Percentiles rank a stretch among this genome's conserved stretches.
Evolutionary conservation across 64 coral and sea anemone species (phyloP).

Genomic region (Acropora tenuis): DNA sequence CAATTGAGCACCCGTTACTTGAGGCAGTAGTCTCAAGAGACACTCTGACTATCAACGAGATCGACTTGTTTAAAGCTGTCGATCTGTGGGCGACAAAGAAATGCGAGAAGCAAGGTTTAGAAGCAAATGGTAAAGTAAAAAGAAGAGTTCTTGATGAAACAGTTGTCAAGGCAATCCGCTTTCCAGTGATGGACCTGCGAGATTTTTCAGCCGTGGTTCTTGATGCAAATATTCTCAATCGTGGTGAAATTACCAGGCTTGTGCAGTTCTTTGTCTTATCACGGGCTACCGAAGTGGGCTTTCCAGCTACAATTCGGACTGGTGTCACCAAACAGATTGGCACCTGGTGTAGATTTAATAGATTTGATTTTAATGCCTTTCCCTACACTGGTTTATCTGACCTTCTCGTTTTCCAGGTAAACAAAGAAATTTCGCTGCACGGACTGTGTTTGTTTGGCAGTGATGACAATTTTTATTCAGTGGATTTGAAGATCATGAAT

Average conservation of each 20-base stretch:
- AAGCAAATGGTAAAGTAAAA: not conserved
- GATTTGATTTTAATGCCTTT: too few species aligned
- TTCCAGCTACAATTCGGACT: not conserved
- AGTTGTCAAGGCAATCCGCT: slow-evolving; percentile 40
- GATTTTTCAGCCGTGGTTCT: slow-evolving; percentile 25
- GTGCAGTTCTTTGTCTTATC: not conserved
- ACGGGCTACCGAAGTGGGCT: not conserved
- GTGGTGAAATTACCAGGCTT: slow-evolving; percentile 4
- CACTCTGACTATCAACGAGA: too few species aligned
- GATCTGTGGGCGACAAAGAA: not conserved
- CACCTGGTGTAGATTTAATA: not conserved
- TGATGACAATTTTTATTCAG: not conserved
- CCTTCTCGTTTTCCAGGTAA: not conserved
- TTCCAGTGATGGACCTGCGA: slow-evolving; percentile 40
- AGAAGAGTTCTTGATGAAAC: slow-evolving; percentile 19
- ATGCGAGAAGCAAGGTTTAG: not conserved
- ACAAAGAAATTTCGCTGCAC: not conserved
- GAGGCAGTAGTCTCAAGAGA: not conserved
- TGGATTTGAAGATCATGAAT: not conserved
- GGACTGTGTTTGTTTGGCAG: not conserved
- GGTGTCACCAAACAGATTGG: not conserved
- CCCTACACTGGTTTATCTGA: not conserved
- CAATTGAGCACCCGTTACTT: slow-evolving; percentile 14
- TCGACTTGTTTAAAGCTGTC: too few species aligned
- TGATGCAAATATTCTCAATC: not conserved